Percentiles rank a stretch among this genome's conserved stretches.
phyloP scores from a whole-genome alignment of 1,140 invertebrate species.

The Tribolium madens region DNA sequence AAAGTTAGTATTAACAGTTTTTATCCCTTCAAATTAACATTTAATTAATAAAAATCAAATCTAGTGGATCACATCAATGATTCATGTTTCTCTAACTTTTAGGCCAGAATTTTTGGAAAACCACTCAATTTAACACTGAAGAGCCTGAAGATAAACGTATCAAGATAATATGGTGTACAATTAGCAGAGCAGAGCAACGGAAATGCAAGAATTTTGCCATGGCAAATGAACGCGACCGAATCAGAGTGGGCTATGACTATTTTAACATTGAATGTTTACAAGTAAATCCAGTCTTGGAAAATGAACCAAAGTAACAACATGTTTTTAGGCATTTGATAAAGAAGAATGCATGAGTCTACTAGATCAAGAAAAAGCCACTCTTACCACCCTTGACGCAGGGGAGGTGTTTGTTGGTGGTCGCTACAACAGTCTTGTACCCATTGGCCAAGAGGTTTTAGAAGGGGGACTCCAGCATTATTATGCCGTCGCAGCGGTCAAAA shows the following conservation, averaged over 20 bases:
- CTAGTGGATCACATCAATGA: neutral
- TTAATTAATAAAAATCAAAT: neutral
- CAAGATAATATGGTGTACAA: constrained; percentile 80
- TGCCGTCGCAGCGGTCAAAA: constrained; percentile 88
- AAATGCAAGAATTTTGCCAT: constrained; percentile 82
- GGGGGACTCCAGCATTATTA: constrained; percentile 76
- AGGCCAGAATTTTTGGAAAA: constrained; percentile 61
- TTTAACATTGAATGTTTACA: constrained; percentile 75
- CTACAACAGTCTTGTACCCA: constrained; percentile 93
- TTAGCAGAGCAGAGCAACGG: constrained; percentile 76
- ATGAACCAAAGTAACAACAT: neutral
- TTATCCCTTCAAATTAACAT: neutral
- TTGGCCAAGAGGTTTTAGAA: constrained; percentile 81
- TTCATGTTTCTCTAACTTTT: constrained; percentile 3
- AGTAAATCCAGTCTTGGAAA: constrained; percentile 64
- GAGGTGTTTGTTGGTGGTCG: constrained; percentile 93
- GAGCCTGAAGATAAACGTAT: constrained; percentile 42
- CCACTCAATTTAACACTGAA: constrained; percentile 45
- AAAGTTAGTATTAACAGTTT: constrained; percentile 41
- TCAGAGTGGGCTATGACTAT: constrained; percentile 73
- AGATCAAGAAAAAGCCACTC: constrained; percentile 82
- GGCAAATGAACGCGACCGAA: constrained; percentile 74
- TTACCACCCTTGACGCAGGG: constrained; percentile 91
- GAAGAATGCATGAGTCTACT: constrained; percentile 86
- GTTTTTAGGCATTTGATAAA: constrained; percentile 75